Evolutionary conservation across 1,140 invertebrate species (phyloP).

Genomic region (Drosophila pallidifrons): DNA sequence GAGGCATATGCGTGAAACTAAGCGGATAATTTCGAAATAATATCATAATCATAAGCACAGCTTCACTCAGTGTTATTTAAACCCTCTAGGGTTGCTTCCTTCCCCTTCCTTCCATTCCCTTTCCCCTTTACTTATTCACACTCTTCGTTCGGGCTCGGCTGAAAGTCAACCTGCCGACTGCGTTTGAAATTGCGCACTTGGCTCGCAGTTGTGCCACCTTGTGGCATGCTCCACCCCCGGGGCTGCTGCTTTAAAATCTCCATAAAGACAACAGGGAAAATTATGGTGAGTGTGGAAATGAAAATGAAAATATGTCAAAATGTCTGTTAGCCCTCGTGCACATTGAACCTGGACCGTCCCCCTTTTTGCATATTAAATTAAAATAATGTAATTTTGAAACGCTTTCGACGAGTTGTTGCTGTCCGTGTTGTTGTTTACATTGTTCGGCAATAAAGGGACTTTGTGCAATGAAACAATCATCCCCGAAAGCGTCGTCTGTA

Average conservation of each 20-base stretch:
- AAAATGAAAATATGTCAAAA: conserved; percentile 81
- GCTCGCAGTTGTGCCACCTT: conserved; percentile 27
- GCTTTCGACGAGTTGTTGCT: conserved; percentile 49
- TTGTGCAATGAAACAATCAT: conserved; percentile 20
- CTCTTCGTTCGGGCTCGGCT: not conserved
- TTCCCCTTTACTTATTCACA: not conserved
- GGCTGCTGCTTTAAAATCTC: conserved; percentile 59
- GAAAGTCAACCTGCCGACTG: conserved; percentile 76
- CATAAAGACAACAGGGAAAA: conserved; percentile 58
- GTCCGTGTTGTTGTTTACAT: conserved; percentile 70
- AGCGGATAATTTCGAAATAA: conserved; percentile 85
- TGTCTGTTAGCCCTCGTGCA: conserved; percentile 51
- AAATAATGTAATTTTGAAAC: conserved; percentile 81
- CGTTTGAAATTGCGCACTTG: conserved; percentile 77
- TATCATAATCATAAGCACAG: conserved; percentile 84
- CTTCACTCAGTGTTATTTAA: conserved; percentile 35
- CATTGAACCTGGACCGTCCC: conserved; percentile 11
- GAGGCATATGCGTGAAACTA: conserved; percentile 76
- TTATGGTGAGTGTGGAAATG: conserved; percentile 72
- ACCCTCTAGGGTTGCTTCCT: conserved; percentile 39
- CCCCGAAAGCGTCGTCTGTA: conserved; percentile 54
- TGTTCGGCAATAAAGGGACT: conserved; percentile 68
- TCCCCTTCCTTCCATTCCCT: not conserved
- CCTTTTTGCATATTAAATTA: conserved; percentile 79
- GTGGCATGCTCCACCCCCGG: conserved; percentile 29